Conservation (phyloP, 2,888 invertebrate species). For the Nysson spinosus region DNA sequence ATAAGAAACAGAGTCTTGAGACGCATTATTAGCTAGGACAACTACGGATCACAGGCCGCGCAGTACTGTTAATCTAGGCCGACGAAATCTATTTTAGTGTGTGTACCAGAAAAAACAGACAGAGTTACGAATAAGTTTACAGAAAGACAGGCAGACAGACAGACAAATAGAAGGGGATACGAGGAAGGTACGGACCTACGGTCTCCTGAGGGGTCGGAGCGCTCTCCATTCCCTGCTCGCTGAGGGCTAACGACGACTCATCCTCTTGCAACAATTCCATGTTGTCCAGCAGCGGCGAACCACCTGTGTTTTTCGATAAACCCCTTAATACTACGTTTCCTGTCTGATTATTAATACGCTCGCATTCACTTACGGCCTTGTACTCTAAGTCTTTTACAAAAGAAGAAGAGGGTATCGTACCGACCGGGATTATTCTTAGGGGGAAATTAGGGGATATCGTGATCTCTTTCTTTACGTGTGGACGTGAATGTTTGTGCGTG, state of each 20-base stretch:
- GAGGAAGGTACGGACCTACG: conserved; percentile 76
- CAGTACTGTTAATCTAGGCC: conserved; percentile 54
- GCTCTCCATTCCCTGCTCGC: conserved; percentile 75
- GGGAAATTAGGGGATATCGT: background rate
- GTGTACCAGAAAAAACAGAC: conserved; percentile 63
- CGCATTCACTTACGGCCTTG: conserved; percentile 57
- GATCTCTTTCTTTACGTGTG: conserved; percentile 46
- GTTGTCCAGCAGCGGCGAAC: conserved; percentile 76
- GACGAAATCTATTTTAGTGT: conserved; percentile 62
- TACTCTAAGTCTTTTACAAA: conserved; percentile 42
- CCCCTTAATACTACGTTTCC: conserved; percentile 66
- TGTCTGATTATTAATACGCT: conserved; percentile 47
- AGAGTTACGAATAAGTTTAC: conserved; percentile 64
- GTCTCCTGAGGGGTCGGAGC: conserved; percentile 74
- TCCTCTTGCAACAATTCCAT: conserved; percentile 77
- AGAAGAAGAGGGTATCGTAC: background rate
- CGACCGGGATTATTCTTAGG: conserved; percentile 18
- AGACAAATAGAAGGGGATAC: conserved; percentile 70
- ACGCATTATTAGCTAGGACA: conserved; percentile 56
- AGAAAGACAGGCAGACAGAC: conserved; percentile 65
- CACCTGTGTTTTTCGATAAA: conserved; percentile 73
- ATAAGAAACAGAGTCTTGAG: conserved; percentile 27
- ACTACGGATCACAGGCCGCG: conserved; percentile 56
- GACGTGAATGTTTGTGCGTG: conserved; percentile 47
- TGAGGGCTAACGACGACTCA: conserved; percentile 75